phyloP scores from a whole-genome alignment of 2,888 invertebrate genomes.

The Agrochola litura region DNA sequence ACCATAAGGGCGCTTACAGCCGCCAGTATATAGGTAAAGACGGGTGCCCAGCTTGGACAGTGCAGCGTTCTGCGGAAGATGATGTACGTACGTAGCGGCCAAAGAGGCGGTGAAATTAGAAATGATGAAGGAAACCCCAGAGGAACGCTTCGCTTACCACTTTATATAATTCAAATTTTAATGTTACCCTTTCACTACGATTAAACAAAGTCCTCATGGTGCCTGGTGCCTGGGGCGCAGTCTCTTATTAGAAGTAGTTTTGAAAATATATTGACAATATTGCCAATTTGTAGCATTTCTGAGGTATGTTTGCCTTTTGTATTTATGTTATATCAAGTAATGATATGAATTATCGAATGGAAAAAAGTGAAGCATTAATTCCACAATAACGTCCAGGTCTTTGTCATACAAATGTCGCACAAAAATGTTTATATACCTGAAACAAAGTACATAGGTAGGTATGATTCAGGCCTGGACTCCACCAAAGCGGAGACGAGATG shows the following conservation, averaged over 20 bases:
- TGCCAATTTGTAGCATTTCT: slow-evolving; percentile 94
- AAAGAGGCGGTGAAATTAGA: not conserved
- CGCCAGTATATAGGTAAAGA: not conserved
- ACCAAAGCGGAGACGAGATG: too few species aligned
- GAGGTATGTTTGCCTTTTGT: slow-evolving; percentile 91
- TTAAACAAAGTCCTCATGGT: slow-evolving; percentile 91
- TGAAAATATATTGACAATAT: slow-evolving; percentile 93
- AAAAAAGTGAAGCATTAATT: slow-evolving; percentile 94
- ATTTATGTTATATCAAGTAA: too few species aligned
- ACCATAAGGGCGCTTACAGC: not conserved
- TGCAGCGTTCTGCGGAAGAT: too few species aligned
- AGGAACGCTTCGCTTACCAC: not conserved
- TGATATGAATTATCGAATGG: slow-evolving; percentile 94
- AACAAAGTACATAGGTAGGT: not conserved
- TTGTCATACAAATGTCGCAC: slow-evolving; percentile 96
- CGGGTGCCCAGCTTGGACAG: not conserved
- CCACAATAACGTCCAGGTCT: slow-evolving; percentile 92
- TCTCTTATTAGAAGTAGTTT: slow-evolving; percentile 93
- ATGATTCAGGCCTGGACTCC: too few species aligned
- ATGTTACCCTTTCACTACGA: slow-evolving; percentile 91
- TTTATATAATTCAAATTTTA: not conserved
- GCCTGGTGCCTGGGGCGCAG: slow-evolving; percentile 93
- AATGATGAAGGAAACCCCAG: not conserved
- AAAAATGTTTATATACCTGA: slow-evolving; percentile 89
- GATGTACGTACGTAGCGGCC: not conserved